Evolutionary conservation across 1,140 invertebrate species (phyloP).

Genomic region (Cheumatopsyche charites): DNA sequence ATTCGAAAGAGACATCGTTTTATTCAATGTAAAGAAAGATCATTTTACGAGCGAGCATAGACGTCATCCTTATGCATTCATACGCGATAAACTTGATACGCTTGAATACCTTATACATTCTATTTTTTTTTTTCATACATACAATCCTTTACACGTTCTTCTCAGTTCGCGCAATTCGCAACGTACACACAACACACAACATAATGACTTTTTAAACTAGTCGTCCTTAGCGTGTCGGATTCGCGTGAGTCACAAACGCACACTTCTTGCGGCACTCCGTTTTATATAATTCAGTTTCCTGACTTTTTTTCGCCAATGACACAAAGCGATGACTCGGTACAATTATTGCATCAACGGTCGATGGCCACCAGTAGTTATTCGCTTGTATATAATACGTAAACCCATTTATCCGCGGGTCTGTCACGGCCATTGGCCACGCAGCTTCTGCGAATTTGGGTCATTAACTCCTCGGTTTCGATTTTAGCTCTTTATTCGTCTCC

Average conservation of each 20-base stretch:
- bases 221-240: neutral
- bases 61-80: no score
- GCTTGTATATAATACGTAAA: no score
- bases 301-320: constrained; percentile 5
- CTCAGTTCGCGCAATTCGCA: neutral
- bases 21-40: no score
- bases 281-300: no score
- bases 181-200: no score
- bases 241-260: constrained; percentile 8
- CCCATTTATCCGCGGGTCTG: neutral
- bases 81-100: neutral
- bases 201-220: neutral
- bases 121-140: no score
- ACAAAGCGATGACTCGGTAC: neutral
- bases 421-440: constrained; percentile 18
- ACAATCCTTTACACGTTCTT: neutral
- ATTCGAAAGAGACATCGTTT: no score
- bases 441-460: constrained; percentile 18
- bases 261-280: no score
- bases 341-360: constrained; percentile 15
- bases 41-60: no score
- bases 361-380: neutral
- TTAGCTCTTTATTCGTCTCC: neutral
- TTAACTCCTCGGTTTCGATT: constrained; percentile 16
- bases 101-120: neutral